These are phyloP conservation scores for Drosophila dunni DNA, from an alignment of 1,140 invertebrate genomes.

Conservation along the genomic window DNA sequence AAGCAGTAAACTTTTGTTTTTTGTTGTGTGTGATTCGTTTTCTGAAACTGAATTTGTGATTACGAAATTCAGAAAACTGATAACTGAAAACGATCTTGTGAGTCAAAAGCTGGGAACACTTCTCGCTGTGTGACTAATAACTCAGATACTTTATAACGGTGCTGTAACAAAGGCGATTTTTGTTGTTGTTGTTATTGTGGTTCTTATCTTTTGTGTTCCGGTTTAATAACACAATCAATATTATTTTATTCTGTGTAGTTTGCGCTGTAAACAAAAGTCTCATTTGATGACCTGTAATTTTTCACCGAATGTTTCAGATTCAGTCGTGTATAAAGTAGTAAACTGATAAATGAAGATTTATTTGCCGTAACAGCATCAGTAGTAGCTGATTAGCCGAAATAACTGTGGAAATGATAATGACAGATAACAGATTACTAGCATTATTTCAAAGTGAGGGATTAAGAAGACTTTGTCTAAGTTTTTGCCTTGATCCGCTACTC, in stretches of 20 bases:
- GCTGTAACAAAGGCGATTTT: conserved; percentile 34
- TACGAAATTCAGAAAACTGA: conserved; percentile 4
- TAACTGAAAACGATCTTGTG: conserved; percentile 16
- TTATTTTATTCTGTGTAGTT: conserved; percentile 15
- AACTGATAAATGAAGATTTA: conserved; percentile 20
- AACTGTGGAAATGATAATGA: conserved; percentile 14
- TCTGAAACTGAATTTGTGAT: conserved; percentile 9
- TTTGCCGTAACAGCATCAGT: conserved; percentile 1
- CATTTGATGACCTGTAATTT: conserved; percentile 21
- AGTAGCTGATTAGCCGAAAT: conserved; percentile 8
- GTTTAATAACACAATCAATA: conserved; percentile 12
- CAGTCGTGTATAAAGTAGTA: background rate
- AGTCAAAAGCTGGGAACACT: conserved; percentile 22
- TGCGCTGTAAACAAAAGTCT: conserved; percentile 1
- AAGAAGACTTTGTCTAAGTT: background rate
- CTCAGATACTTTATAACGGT: conserved; percentile 48
- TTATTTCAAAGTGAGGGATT: background rate
- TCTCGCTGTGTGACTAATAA: conserved; percentile 57
- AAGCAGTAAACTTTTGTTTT: conserved; percentile 1
- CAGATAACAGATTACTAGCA: conserved; percentile 18
- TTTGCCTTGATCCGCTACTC: background rate
- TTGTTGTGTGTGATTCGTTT: conserved; percentile 6
- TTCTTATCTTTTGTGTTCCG: conserved; percentile 7
- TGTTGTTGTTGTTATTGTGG: background rate
- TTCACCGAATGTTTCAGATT: background rate